Evolutionary conservation across 2,797 vertebrate species (phyloP), one percentile per base, ranked within the genome.

Genomic region (Rhodeus uyekii): DNA sequence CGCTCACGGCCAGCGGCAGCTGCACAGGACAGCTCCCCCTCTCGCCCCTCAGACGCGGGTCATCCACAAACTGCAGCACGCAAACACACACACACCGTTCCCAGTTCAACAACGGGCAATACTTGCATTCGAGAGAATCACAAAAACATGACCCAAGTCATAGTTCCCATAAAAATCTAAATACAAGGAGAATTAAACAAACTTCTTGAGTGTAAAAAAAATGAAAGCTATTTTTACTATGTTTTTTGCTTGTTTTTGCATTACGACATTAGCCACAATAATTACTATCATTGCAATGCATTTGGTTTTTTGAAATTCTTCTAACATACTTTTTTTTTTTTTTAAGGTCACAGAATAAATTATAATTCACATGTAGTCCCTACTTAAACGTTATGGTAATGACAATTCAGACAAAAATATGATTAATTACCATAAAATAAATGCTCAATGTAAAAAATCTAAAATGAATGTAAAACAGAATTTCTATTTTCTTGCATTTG

Each of bases 11-110:
- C 34, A 99, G 93, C 0, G 98, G 98, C 29, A 99, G 94, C 93
- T 99, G 98, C n/a, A 99, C 97, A 0, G 98, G 98, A 87, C 96
- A 98, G 92, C 97, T 97, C 5, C 92, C 93, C 46, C 91, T 91
- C 82, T 98, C 96, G 0, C 97, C 97, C 87, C 83, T 95, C 86
- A 99, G 91, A 71, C 93, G 96, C 0, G 97, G 97, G 87, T 99
- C 98, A 7, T 99, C 96, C 29, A 99, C 92, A 86, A 99, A 97
- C 98, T 99, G 89, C 3, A 74, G 81, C 16, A 36, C 34, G 6
- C 34, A 36, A 3, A 36, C 34, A 36, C 34, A 36, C 34, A 36
- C 34, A 36, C 34, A 36, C 34, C n/a, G n/a, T n/a, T n/a, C n/a
- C 6, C 6, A 36, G 34, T 36, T 36, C 3, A 36, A 8, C n/a